Conservation (phyloP, 2,113 vertebrate species). For the Aplodontia rufa region DNA sequence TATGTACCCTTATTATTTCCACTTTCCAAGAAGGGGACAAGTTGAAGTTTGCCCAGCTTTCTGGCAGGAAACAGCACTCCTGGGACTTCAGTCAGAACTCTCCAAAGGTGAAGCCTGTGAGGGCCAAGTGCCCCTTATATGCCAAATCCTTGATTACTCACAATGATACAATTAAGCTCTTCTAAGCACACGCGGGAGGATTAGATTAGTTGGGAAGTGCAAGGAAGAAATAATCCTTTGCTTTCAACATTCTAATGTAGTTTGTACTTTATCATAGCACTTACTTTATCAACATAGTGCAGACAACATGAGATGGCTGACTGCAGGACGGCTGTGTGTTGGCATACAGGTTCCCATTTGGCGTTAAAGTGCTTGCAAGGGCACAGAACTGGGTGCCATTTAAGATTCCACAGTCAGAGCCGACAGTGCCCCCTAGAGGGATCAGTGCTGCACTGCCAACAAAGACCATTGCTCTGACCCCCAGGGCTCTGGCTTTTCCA, state of each 20-base stretch:
- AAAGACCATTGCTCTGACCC: not conserved
- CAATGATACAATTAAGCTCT: not conserved
- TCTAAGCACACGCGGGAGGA: not conserved
- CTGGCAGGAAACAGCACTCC: not conserved
- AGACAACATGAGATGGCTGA: not conserved
- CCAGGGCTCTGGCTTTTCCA: not conserved
- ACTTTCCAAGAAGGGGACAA: not conserved
- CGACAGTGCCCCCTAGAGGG: constrained; percentile 19
- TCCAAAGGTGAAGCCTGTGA: not conserved
- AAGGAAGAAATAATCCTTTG: not conserved
- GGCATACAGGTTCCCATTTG: not conserved
- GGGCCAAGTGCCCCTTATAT: not conserved
- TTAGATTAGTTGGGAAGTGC: not conserved
- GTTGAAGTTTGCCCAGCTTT: not conserved
- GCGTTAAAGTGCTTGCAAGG: not conserved
- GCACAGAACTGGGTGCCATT: not conserved
- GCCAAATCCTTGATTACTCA: not conserved
- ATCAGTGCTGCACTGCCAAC: not conserved
- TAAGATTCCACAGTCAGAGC: not conserved
- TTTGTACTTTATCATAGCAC: not conserved
- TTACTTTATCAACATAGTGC: not conserved
- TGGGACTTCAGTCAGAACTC: not conserved
- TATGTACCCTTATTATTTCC: not conserved
- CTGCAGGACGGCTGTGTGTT: not conserved
- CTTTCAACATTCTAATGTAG: not conserved